Base-by-base conservation (phyloP, 2,888 invertebrate species). In the Trissolcus japonicus region DNA sequence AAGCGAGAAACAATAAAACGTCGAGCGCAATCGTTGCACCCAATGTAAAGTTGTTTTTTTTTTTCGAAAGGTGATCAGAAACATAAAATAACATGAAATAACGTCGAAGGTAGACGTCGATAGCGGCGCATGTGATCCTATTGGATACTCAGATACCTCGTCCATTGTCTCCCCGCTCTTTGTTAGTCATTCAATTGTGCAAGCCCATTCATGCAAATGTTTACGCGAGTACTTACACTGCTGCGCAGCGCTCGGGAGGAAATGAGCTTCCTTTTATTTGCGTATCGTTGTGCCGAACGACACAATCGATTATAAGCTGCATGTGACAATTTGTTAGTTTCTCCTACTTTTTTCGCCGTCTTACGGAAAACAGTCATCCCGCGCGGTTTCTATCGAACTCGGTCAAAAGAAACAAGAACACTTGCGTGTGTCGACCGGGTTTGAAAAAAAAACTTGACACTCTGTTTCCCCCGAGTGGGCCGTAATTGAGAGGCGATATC, bases 121-220 rank as follows among this genome's bases (percentile, higher is more conserved):
- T 74, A 61, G 48, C 25, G 56, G 56, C 62, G 68, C 67, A 62
- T 43, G 65, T 51, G 75, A 75, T 75, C 75, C 75, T 62, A 69
- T 75, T 75, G 68, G 75, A 65, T 69, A 68, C 65, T 57, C 56
- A 62, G 68, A 68, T 75, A 54, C 75, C 55, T 69, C 54, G 51
- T 67, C 65, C 71, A 76, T 78, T 79, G 79, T 79, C 71, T 73
- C 56, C 13, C 55, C 17, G 35, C 63, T 59, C 65, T 71, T 75
- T 78, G 77, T 79, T 66, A 72, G 75, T 67, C 75, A 66, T 76
- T 63, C 61, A 69, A 77, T 72, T 79, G 75, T 75, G 67, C 59
- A 60, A 63, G 71, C 65, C 63, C 78, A 78, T 78, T 76, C 65
- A 79, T 74, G 65, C 63, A 74, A 71, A 75, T 65, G 68, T 63